Evolutionary conservation across 2,797 vertebrate genomes (phyloP), one percentile per base, ranked within the genome.

Genomic region (Spinus pinus): DNA sequence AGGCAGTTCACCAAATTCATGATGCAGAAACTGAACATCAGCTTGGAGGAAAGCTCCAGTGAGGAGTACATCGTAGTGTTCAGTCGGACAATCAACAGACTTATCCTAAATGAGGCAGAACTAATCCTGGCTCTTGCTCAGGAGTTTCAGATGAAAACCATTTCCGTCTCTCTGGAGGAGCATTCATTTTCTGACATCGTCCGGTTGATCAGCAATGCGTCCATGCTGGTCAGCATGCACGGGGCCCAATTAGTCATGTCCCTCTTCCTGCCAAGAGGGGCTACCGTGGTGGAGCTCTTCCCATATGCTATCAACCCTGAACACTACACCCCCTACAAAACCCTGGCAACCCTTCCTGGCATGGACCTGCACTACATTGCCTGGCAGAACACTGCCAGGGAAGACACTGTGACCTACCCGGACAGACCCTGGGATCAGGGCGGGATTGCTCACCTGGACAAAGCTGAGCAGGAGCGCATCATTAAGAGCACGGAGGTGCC

Each of bases 281-380:
- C 99, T 9, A 95, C 97, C 0, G 98, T 99, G 78, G 98, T 99
- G 20, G 99, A 99, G 90, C 98, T 99, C 30, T 99, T 99, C 80
- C 99, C 99, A 0, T 99, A 99, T 10, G 99, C 98, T 2, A 98
- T 99, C 81, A 99, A 99, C 92, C 99, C 99, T 4, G 99, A 99
- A 47, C 99, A 99, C 96, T 99, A 99, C 88, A 99, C 98, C 4
- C 99, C 99, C 5, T 99, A 99, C 70, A 99, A 98, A 98, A 99
- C 99, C 4, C 97, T 99, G 60, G 98, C 99, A 74, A 98, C 97
- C 3, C 98, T 99, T 92, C 99, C 99, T 19, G 98, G 99, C 96
- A 99, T 99, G 98, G 99, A 99, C 95, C 98, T 99, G 66, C 99
- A 99, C 88, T 99, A 99, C n/a, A 95, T 99, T 27, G 98, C 99